phyloP scores from a whole-genome alignment of 2,113 vertebrate genomes.

The Bucco capensis region DNA sequence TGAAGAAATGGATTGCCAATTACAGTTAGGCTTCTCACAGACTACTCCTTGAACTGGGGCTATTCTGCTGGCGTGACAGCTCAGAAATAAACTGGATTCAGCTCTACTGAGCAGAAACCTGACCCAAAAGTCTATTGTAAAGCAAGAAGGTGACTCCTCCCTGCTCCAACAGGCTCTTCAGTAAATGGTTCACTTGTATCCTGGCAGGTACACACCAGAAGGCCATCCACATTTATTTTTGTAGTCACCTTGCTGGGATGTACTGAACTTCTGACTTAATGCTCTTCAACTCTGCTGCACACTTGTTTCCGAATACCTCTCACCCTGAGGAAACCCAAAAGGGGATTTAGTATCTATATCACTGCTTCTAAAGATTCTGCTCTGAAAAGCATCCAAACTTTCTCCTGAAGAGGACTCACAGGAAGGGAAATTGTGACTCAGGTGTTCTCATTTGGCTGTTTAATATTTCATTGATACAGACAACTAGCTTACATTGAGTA shows the following conservation, averaged over 20 bases:
- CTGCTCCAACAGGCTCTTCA: background rate
- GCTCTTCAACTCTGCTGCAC: background rate
- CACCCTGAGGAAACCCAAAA: background rate
- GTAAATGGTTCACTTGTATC: background rate
- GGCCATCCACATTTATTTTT: constrained; percentile 26
- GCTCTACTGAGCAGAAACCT: constrained; percentile 5
- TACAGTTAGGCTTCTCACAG: constrained; percentile 78
- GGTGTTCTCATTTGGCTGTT: too few species aligned
- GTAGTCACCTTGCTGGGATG: background rate
- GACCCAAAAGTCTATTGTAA: constrained; percentile 56
- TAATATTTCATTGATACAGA: background rate
- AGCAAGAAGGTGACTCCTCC: constrained; percentile 22
- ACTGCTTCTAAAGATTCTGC: background rate
- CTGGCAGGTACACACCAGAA: constrained; percentile 1
- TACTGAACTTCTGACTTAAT: constrained; percentile 20
- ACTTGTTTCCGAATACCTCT: background rate
- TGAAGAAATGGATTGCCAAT: constrained; percentile 87
- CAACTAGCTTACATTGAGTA: background rate
- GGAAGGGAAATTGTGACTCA: background rate
- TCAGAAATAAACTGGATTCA: constrained; percentile 32
- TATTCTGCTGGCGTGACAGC: constrained; percentile 54
- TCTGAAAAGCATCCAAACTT: background rate
- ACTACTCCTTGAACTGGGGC: constrained; percentile 61
- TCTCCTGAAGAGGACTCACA: background rate
- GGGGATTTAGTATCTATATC: background rate